Percentiles rank a stretch among this genome's conserved stretches.
phyloP scores from a whole-genome alignment of 2,888 invertebrate genomes.

The Latrodectus hesperus region DNA sequence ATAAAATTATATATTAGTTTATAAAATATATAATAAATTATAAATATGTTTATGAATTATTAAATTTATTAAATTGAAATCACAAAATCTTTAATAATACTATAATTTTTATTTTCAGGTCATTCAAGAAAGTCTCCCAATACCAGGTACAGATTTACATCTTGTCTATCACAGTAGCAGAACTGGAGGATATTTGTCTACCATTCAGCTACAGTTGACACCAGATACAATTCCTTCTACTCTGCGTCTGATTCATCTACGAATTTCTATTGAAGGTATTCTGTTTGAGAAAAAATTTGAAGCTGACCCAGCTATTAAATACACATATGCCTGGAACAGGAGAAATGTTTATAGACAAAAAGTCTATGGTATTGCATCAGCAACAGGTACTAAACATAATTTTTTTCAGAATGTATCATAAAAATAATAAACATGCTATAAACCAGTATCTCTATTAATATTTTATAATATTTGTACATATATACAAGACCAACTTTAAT shows the following conservation, averaged over 20 bases:
- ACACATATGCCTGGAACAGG: conserved; percentile 98
- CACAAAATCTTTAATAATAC: not conserved
- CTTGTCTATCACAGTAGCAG: conserved; percentile 97
- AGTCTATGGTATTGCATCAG: conserved; percentile 76
- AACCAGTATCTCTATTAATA: not conserved
- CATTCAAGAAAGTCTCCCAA: conserved; percentile 94
- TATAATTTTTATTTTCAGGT: conserved; percentile 79
- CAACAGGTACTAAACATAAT: conserved; percentile 74
- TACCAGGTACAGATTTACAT: conserved; percentile 93
- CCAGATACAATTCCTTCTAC: conserved; percentile 84
- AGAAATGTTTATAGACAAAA: conserved; percentile 87
- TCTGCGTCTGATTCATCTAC: conserved; percentile 90
- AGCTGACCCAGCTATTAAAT: conserved; percentile 94
- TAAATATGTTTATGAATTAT: not conserved
- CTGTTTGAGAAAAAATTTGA: conserved; percentile 93
- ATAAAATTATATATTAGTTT: not conserved
- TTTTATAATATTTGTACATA: not conserved
- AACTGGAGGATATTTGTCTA: conserved; percentile 93
- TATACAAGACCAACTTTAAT: too few species aligned
- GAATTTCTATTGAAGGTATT: conserved; percentile 88
- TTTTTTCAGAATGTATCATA: too few species aligned
- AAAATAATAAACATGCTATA: conserved; percentile 11
- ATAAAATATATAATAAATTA: not conserved
- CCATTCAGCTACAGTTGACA: conserved; percentile 91
- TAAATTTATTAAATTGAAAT: not conserved